Evolutionary conservation across 2,888 invertebrate genomes (phyloP).

Genomic region (Dendrolimus pini): DNA sequence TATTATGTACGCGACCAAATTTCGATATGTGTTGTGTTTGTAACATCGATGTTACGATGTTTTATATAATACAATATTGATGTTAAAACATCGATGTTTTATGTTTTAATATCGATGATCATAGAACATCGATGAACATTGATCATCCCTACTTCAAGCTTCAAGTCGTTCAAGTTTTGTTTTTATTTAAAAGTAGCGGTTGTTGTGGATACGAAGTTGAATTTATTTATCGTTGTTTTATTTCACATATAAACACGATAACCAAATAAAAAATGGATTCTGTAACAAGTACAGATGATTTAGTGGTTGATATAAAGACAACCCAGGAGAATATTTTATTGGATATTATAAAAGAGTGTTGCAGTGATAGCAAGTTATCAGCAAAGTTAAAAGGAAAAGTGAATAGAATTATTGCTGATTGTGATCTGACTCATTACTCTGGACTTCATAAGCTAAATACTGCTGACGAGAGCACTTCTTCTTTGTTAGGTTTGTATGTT

Average conservation of each 20-base stretch:
- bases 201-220: constrained; percentile 16
- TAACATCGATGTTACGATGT: too few relatives aligned
- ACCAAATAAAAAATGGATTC: constrained; percentile 39
- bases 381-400: constrained; percentile 51
- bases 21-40: too few relatives aligned
- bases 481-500: constrained; percentile 43
- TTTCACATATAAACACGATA: too few relatives aligned
- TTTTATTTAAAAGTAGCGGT: constrained; percentile 10
- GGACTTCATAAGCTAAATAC: constrained; percentile 59
- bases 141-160: neutral
- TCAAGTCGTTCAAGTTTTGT: too few relatives aligned
- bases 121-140: too few relatives aligned
- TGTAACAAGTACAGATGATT: constrained; percentile 37
- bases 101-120: too few relatives aligned
- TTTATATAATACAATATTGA: too few relatives aligned
- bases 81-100: too few relatives aligned
- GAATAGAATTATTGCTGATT: constrained; percentile 54
- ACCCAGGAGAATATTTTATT: constrained; percentile 51
- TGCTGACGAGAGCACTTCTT: constrained; percentile 57
- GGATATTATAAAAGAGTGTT: constrained; percentile 53
- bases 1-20: too few relatives aligned
- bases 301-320: constrained; percentile 30
- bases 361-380: constrained; percentile 40
- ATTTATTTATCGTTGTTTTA: too few relatives aligned
- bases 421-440: constrained; percentile 52